Evolutionary conservation across 1,140 invertebrate species (phyloP), one percentile per base, ranked within the genome.

Genomic region (Cotesia vestalis): DNA sequence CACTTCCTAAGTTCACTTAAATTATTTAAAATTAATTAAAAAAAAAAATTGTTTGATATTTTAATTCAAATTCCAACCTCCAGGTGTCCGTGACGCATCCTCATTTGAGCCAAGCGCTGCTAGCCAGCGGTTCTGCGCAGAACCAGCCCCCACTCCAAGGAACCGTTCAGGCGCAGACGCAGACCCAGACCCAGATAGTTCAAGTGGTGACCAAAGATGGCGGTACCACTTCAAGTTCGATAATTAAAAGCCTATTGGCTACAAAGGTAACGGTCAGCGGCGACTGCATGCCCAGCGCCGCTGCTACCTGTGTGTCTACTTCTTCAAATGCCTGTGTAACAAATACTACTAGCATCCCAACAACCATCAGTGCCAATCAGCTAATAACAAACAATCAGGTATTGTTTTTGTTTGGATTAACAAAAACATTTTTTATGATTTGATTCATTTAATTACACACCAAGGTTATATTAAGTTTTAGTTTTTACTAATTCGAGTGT

Each of bases 201-300:
- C 84, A 84, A 77, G 81, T 86, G 75, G 78, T 87, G 61, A 80
- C 85, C 69, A 84, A 87, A 69, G 84, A 85, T 27, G 84, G 73
- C 66, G 82, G 80, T 67, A 79, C 84, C 34, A 84, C 85, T 35
- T 86, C 86, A 66, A 90, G 90, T 78, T 93, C 93, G 71, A 89
- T 95, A 77, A 95, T 96, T 80, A 95, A 95, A 88, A 94, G 91
- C 87, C 89, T 96, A 69, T 86, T 96, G 85, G 94, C 94, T 75
- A 95, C 91, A 84, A 96, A 95, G 89, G 92, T 96, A 88, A 92
- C 89, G 75, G 79, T 86, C 83, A 84, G 84, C 83, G 84, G 85
- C 81, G 88, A 90, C 84, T 89, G 89, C 88, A 89, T 90, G 89
- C 77, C 88, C 88, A 85, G 81, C 78, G 81, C 83, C 83, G 82